phyloP scores from a whole-genome alignment of 1,140 invertebrate genomes.

The Cotesia chilonis region DNA sequence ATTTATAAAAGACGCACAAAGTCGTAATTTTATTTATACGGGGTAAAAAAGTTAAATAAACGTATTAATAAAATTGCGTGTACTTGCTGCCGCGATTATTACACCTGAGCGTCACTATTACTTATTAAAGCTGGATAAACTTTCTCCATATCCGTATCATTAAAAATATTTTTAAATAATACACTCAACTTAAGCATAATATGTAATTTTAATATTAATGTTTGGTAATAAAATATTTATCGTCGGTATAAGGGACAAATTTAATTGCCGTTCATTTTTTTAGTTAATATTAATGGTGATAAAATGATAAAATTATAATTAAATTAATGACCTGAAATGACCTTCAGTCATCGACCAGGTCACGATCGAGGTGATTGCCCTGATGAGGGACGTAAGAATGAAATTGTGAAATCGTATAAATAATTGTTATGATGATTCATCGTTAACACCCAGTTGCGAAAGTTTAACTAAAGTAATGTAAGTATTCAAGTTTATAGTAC shows the following conservation, averaged over 20 bases:
- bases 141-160: constrained; percentile 17
- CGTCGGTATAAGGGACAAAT: neutral
- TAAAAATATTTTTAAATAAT: no score
- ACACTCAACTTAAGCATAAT: no score
- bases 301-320: neutral
- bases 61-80: constrained; percentile 25
- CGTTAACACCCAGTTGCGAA: constrained; percentile 31
- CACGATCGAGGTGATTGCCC: constrained; percentile 19
- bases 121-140: constrained; percentile 20
- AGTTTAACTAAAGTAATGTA: constrained; percentile 7
- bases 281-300: neutral
- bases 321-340: constrained; percentile 10
- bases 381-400: constrained; percentile 18
- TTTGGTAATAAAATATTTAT: constrained; percentile 18
- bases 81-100: constrained; percentile 23
- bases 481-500: constrained; percentile 17
- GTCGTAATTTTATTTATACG: neutral
- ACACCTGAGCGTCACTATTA: constrained; percentile 35
- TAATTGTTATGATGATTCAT: constrained; percentile 30
- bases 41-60: constrained; percentile 7
- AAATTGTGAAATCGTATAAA: constrained; percentile 22
- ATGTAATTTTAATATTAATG: no score
- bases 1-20: neutral
- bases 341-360: constrained; percentile 19
- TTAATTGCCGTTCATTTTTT: no score